Evolutionary conservation across 1,140 invertebrate genomes (phyloP), one percentile per base, ranked within the genome.

Genomic region (Bombus picipes): DNA sequence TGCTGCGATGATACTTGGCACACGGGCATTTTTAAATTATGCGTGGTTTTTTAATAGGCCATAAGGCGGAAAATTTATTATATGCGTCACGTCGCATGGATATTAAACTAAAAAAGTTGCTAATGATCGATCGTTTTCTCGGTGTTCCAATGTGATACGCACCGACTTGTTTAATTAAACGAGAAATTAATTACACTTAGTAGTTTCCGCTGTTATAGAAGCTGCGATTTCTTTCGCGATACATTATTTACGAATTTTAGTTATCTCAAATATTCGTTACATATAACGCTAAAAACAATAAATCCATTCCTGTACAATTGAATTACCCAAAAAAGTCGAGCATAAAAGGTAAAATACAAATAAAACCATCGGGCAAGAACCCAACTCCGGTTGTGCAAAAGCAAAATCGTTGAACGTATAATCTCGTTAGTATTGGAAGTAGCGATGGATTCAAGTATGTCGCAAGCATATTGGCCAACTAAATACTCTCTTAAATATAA

Each of bases 151-250:
- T 18, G 9, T 15, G 72, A 15, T 13, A 43, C 34, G 34, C 22
- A 22, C 25, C 34, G 34, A 70, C 47, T 65, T 62, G 43, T 70
- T 76, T 65, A 59, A 77, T 83, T 77, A 77, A 39, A 77, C 59
- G 28, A 22, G 43, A n/a, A 68, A 28, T 66, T 77, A 83, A 83
- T 83, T 77, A 77, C 22, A 5, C 41, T 53, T 13, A 18, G 15
- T 9, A 28, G 41, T 25, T 39, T 47, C 15, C 13, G 22, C 8
- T 59, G 34, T 47, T 32, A 41, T 66, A 25, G 13, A 18, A 71
- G 34, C 13, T 28, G 39, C 32, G 22, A 70, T 39, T 53, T 68
- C 43, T 9, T 53, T 25, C 25, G 12, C 10, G 15, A 15, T 25
- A n/a, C 59, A 12, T 62, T 62, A 62, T 13, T 53, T 53, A 53